Base-by-base conservation (phyloP, 2,888 invertebrate genomes). In the Nemotelus pantherinus region DNA sequence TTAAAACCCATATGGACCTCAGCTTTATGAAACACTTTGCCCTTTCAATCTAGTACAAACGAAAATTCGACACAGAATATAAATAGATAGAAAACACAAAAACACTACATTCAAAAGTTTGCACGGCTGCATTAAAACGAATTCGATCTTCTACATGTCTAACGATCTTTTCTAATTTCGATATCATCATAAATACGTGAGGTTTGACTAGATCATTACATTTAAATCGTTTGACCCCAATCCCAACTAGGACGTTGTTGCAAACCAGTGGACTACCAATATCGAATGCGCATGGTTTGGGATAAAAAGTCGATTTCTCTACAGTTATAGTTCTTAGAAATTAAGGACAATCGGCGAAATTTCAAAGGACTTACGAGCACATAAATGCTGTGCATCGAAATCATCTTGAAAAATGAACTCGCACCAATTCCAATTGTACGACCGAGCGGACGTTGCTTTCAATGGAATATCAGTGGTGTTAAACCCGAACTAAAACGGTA, bases 141-240 rank as follows among this genome's bases (percentile, higher is more conserved):
- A 25, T 25, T 25, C 25, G 25, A 25, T 25, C 25, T 25, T 25
- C 25, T 25, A 25, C 25, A 25, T 25, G 25, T 25, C 25, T 25
- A 25, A 25, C 25, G 25, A 25, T 25, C 25, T 25, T 25, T 25
- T 25, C 25, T 25, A 25, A 57, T 47, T 41, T 53, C 53, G 53
- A 70, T 10, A 39, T 9, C 70, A 43, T 50, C 53, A 47, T 45
- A 45, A 72, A 58, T 57, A 58, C 5, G 4, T 57, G 2, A 44
- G 60, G 44, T 7, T 58, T 25, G 5, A 7, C 5, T 6, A 41
- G 3, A 43, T 63, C 43, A 41, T 25, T 94, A 83, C 95, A 95
- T 7, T 91, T 89, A 53, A 93, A 89, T 9, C 94, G 94, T 93
- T 93, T 94, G 0, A 94, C 94, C 0, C 94, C 94, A 68, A 95